phyloP scores from a whole-genome alignment of 1,140 invertebrate genomes.

The Coelopa frigida region DNA sequence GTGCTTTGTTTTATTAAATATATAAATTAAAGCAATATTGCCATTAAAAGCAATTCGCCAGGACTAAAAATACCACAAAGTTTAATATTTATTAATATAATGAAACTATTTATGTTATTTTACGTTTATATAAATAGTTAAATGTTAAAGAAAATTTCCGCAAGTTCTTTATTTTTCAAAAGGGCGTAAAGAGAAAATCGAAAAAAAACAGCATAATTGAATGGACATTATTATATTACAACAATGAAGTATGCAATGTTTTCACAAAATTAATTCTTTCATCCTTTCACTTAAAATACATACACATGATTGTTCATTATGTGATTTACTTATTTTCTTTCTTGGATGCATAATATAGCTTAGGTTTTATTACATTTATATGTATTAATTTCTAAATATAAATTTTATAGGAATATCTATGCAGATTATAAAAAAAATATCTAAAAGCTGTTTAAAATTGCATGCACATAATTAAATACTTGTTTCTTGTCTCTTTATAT shows the following conservation, averaged over 20 bases:
- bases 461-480: background rate
- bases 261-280: too few species aligned
- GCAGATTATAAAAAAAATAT: conserved; percentile 7
- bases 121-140: background rate
- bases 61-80: background rate
- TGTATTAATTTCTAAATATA: conserved; percentile 7
- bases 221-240: too few species aligned
- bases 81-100: conserved; percentile 1
- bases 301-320: too few species aligned
- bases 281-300: too few species aligned
- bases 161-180: too few species aligned
- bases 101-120: background rate
- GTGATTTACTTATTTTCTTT: conserved; percentile 8
- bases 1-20: too few species aligned
- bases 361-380: background rate
- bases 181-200: too few species aligned
- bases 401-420: conserved; percentile 4
- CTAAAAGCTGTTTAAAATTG: conserved; percentile 8
- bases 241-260: too few species aligned
- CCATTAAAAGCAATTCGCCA: background rate
- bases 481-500: conserved; percentile 4
- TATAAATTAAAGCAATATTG: background rate
- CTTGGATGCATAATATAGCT: background rate
- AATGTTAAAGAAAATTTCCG: conserved; percentile 3
- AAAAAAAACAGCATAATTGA: too few species aligned